A percentile compares a stretch with the other conserved stretches of the same genome.
phyloP scores from a whole-genome alignment of 2,113 vertebrate genomes.

The Octodon degus region DNA sequence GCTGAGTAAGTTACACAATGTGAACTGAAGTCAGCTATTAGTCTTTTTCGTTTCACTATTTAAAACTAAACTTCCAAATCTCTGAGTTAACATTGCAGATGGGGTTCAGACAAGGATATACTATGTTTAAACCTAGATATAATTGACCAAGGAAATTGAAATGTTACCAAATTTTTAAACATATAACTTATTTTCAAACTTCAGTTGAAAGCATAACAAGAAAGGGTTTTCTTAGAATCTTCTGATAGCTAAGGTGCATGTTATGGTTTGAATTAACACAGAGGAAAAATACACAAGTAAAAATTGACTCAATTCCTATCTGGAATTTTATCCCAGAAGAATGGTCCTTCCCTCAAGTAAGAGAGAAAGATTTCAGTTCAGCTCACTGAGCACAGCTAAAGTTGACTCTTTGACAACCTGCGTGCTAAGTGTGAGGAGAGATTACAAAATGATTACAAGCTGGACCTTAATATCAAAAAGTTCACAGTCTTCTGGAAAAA shows the following conservation, averaged over 20 bases:
- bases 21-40: background rate
- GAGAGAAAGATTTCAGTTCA: background rate
- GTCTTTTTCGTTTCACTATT: background rate
- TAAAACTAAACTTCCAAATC: background rate
- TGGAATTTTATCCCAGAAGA: background rate
- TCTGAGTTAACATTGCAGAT: background rate
- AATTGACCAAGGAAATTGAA: slow-evolving; percentile 38
- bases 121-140: background rate
- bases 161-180: slow-evolving; percentile 14
- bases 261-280: background rate
- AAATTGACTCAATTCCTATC: slow-evolving; percentile 15
- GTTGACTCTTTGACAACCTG: background rate
- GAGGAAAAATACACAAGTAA: background rate
- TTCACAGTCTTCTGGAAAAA: slow-evolving; percentile 44
- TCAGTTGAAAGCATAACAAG: background rate
- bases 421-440: slow-evolving; percentile 9
- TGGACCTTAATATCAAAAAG: slow-evolving; percentile 42
- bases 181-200: slow-evolving; percentile 47
- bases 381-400: background rate
- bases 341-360: background rate
- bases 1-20: background rate
- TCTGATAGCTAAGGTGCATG: background rate
- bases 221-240: background rate
- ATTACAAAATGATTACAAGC: slow-evolving; percentile 56
- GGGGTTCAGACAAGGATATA: background rate